Base-by-base conservation (phyloP, 2,888 invertebrate species). In the Xestia sexstrigata region DNA sequence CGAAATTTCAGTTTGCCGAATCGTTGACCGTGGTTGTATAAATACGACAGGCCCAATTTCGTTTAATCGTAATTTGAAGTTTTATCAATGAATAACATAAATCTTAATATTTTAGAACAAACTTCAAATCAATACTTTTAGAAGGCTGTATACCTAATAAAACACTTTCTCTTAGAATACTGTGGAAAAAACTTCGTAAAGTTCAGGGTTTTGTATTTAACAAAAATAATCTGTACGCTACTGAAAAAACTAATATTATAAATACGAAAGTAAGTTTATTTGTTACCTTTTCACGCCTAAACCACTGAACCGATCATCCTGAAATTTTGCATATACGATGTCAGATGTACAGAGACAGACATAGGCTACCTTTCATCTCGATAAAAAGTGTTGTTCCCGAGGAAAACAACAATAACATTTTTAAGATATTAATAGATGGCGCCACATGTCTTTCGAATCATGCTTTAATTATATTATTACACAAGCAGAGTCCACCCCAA, bases 1-100 rank as follows among this genome's bases (percentile, higher is more conserved):
- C 60, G 60, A 78, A 73, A 77, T 87, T 85, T 68, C 75, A 84
- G 82, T 84, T 80, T 75, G 70, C 81, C 58, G 60, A 75, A 79
- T 60, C 78, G 75, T 81, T 85, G 78, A 82, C 84, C 76, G 77
- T 76, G 71, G 65, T 74, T 87, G 70, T 78, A 74, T 87, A 87
- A 84, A 87, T 78, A 84, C 79, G 76, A 62, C 66, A 76, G 62
- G 74, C 71, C 79, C 84, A 81, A 74, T 87, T 87, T 79, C 39
- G 71, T 69, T 81, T 82, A 42, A 79, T 79, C 68, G 69, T 76
- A 82, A 84, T 86, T 84, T 78, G 11, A 78, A 79, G 63, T 74
- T 78, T 81, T 73, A 72, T 76, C 69, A 80, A 78, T 73, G 67
- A 79, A 84, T 84, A 82, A 70, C 67, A 74, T 78, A 73, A 71